Base-by-base conservation (phyloP, 2,888 invertebrate genomes). In the Leptinotarsa rubiginosa region DNA sequence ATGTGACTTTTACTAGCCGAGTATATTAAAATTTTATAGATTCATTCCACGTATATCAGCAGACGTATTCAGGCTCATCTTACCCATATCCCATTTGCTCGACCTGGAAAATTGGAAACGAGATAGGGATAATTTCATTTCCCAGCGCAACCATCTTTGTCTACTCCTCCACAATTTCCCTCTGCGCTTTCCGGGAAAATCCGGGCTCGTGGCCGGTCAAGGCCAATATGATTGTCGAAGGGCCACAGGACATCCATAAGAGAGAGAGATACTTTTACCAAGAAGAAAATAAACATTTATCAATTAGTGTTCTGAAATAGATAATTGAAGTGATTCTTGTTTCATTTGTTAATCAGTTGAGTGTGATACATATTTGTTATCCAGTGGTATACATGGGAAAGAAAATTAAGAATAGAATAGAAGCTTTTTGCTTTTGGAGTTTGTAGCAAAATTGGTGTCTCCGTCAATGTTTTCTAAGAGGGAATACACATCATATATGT, bases 181-280 rank as follows among this genome's bases (percentile, higher is more conserved):
- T 83, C 82, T 79, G 75, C 75, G 77, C 77, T 77, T 80, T 78
- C 79, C 79, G 75, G 79, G 80, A 77, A 79, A 80, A 79, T 79
- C 80, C 78, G 76, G 80, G 83, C 84, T 84, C 83, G 83, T 83
- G 84, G 80, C 80, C 83, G 84, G 84, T 85, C 84, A 85, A 85
- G 84, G 84, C 80, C 83, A 80, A 78, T 73, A 76, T 72, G 75
- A 76, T 72, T 68, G 75, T 75, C 66, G 72, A 62, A 69, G 69
- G 72, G 50, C 50, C 68, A 41, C 47, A 65, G 7, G 31, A 31
- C 18, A 31, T 62, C n/a, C 62, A 25, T 16, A 31, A 16, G 13
- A 41, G 56, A 7, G 31, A 10, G 41, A 41, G 10, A 31, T 5
- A 31, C 31, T 41, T 41, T 41, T 41, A 41, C 2, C 12, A 41